A percentile compares a stretch with the other conserved stretches of the same genome.
Evolutionary conservation across 2,888 invertebrate species (phyloP).

Genomic region (Pyrrhosoma nymphula): DNA sequence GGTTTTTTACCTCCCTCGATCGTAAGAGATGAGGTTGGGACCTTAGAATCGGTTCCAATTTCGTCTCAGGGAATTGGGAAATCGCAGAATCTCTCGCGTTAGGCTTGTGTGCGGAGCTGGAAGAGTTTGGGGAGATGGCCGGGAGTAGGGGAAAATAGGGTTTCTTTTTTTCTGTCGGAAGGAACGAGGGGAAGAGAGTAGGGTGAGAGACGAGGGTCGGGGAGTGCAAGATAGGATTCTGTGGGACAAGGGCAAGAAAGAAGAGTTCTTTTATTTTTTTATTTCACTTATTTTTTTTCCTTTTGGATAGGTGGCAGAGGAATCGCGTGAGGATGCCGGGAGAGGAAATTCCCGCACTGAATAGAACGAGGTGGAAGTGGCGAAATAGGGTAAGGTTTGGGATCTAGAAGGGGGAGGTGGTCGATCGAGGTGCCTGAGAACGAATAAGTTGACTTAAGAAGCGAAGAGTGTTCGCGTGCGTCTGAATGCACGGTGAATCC

Average conservation of each 20-base stretch:
- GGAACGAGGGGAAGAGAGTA: neutral
- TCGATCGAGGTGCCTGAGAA: neutral
- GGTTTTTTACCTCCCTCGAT: neutral
- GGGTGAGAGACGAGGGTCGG: neutral
- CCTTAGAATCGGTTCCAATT: slow-evolving; percentile 65
- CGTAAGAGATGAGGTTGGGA: slow-evolving; percentile 56
- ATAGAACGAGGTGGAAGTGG: neutral
- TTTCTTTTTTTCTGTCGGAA: too few species aligned
- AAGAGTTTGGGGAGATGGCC: neutral
- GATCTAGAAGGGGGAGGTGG: neutral
- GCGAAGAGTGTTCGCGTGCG: neutral
- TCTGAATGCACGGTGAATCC: neutral
- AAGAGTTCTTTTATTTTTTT: neutral
- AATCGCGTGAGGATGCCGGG: neutral
- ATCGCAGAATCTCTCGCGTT: slow-evolving; percentile 3
- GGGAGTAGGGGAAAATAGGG: neutral
- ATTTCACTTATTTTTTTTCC: neutral
- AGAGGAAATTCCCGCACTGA: neutral
- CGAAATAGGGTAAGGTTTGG: neutral
- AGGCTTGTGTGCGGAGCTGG: neutral
- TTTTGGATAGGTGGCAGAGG: neutral
- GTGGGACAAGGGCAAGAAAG: neutral
- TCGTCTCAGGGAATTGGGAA: slow-evolving; percentile 55
- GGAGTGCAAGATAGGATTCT: neutral
- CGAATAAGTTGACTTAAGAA: slow-evolving; percentile 25